phyloP scores from a whole-genome alignment of 2,797 vertebrate genomes.

The Tapera naevia region DNA sequence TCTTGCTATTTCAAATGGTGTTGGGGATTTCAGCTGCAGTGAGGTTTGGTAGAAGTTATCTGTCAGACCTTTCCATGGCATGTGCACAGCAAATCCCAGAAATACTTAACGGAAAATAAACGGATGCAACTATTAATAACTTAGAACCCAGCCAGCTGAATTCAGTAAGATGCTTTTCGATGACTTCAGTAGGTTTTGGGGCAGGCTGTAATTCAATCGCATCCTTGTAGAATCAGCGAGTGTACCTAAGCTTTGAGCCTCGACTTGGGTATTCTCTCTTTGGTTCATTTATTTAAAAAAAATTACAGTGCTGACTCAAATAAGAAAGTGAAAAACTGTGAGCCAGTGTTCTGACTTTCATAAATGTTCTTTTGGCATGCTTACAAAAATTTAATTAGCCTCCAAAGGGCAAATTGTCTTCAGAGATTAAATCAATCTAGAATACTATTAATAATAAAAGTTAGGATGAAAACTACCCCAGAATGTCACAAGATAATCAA shows the following conservation, averaged over 20 bases:
- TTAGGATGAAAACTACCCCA: slow-evolving; percentile 40
- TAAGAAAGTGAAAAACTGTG: slow-evolving; percentile 34
- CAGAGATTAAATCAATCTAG: slow-evolving; percentile 67
- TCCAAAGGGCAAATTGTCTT: slow-evolving; percentile 75
- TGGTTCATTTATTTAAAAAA: slow-evolving; percentile 15
- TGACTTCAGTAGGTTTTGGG: background rate
- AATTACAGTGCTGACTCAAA: slow-evolving; percentile 12
- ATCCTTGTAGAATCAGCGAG: background rate
- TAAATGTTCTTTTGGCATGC: slow-evolving; percentile 69
- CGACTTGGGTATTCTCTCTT: background rate
- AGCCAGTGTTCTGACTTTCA: slow-evolving; percentile 61
- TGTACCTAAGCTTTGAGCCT: background rate
- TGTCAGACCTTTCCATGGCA: background rate
- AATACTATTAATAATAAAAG: slow-evolving; percentile 39
- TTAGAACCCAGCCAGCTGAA: background rate
- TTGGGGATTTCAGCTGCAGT: background rate
- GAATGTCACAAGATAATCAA: slow-evolving; percentile 18
- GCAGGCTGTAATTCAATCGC: background rate
- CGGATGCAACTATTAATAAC: background rate
- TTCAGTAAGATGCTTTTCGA: background rate
- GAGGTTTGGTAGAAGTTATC: background rate
- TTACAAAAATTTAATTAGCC: slow-evolving; percentile 74
- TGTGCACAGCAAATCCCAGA: background rate
- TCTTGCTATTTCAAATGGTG: background rate
- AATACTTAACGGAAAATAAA: background rate